Evolutionary conservation across 2,797 vertebrate genomes (phyloP), one percentile per base, ranked within the genome.

Genomic region (Nannoperca obscura): DNA sequence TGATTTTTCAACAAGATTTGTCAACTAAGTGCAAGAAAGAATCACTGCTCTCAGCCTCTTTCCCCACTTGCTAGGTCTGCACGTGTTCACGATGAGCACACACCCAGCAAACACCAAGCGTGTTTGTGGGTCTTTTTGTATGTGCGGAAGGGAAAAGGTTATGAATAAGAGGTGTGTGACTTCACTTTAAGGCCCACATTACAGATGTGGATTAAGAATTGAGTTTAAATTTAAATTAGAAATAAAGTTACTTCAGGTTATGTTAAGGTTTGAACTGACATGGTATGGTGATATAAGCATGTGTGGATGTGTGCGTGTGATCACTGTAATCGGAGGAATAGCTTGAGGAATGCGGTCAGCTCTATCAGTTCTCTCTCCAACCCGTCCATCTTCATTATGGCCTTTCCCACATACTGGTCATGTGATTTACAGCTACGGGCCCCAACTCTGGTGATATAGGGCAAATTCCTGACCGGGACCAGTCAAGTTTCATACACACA

Each of bases 391-490:
- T 95, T 93, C 87, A 91, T 92, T 92, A 93, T 66, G 72, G 66
- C 83, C 63, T 17, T 89, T 91, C 89, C 85, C 74, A 87, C 84
- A 89, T 80, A 71, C 84, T 82, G 85, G 76, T 88, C 90, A 93
- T 91, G 90, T 93, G 91, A 93, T 94, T 93, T 93, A 88, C 88
- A 86, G 86, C 92, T 69, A 64, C 50, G 67, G 88, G 88, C 81
- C 89, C 83, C 87, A 74, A 80, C 82, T 80, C 74, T 69, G 57
- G 77, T 67, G 86, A 93, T 88, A 69, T 81, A 90, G 91, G 84
- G 88, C 91, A 91, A 93, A 94, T 95, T 95, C 92, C 92, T 93
- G 40, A 81, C 86, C 40, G 20, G 71, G 86, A 93, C 91, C 87
- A 91, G 88, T 76, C 70, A 85, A 66, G 74, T 89, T 92, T 89